These are phyloP conservation scores for Enoplosus armatus DNA, from an alignment of 2,797 vertebrate genomes.

Conservation along the genomic window DNA sequence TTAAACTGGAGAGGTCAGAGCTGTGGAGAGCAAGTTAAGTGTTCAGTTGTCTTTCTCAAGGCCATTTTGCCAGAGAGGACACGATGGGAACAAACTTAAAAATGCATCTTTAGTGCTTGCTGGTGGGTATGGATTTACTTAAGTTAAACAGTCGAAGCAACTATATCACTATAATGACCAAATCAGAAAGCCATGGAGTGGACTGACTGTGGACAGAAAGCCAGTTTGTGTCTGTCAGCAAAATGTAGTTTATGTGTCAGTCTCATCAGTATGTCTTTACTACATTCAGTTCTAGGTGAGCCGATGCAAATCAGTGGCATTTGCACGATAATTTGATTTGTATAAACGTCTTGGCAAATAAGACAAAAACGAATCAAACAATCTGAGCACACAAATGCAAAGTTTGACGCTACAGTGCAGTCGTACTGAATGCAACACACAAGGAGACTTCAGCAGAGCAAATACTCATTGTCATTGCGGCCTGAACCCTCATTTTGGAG, in stretches of 20 bases:
- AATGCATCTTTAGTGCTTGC: slow-evolving; percentile 20
- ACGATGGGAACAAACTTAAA: slow-evolving; percentile 23
- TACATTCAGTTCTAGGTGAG: not conserved
- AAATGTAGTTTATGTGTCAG: slow-evolving; percentile 1
- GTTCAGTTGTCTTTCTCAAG: slow-evolving; percentile 41
- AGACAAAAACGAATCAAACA: not conserved
- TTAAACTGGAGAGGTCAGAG: slow-evolving; percentile 55
- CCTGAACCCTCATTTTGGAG: slow-evolving; percentile 7
- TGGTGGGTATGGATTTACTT: slow-evolving; percentile 35
- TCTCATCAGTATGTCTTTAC: not conserved
- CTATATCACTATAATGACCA: slow-evolving; percentile 13
- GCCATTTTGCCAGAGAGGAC: slow-evolving; percentile 24
- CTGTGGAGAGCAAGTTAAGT: slow-evolving; percentile 25
- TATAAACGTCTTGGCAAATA: not conserved
- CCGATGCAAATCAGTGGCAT: slow-evolving; percentile 8
- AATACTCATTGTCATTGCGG: not conserved
- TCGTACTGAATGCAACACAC: not conserved
- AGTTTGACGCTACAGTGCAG: not conserved
- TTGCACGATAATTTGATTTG: not conserved
- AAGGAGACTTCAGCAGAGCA: not conserved
- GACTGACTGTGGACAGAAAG: slow-evolving; percentile 25
- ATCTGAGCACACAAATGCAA: not conserved
- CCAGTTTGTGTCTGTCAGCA: slow-evolving; percentile 10
- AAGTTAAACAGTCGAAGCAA: slow-evolving; percentile 22
- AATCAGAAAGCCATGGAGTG: slow-evolving; percentile 25